A percentile compares a stretch with the other conserved stretches of the same genome.
phyloP scores from a whole-genome alignment of 2,888 invertebrate species.

The Metacarcinus magister region DNA sequence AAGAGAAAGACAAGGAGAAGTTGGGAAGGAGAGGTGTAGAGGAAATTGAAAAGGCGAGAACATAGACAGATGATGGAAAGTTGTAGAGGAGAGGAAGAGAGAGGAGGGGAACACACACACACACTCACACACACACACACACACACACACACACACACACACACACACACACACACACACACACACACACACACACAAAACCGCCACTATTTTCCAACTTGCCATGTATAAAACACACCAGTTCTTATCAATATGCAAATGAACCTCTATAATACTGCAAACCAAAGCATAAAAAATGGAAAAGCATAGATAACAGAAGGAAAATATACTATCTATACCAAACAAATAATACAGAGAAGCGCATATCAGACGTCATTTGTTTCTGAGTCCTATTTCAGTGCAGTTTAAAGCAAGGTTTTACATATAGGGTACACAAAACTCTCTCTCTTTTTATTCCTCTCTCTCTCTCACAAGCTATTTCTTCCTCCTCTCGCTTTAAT shows the following conservation, averaged over 20 bases:
- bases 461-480: not conserved
- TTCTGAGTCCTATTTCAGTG: not conserved
- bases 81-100: not conserved
- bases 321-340: not conserved
- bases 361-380: not conserved
- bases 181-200: not conserved
- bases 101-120: not conserved
- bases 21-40: not conserved
- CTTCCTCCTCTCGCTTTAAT: not conserved
- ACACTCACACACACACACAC: constrained; percentile 15
- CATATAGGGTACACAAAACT: not conserved
- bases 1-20: too few species aligned
- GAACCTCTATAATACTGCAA: not conserved
- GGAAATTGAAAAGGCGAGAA: not conserved
- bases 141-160: constrained; percentile 33
- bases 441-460: not conserved
- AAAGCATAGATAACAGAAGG: not conserved
- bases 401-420: not conserved
- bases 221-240: not conserved
- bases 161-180: not conserved
- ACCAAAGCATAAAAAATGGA: not conserved
- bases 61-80: not conserved
- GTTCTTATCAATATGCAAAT: constrained; percentile 4
- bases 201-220: not conserved
- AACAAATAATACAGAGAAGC: not conserved